These are phyloP conservation scores for Pyrrhia umbra DNA, from an alignment of 2,888 invertebrate genomes.

Conservation along the genomic window DNA sequence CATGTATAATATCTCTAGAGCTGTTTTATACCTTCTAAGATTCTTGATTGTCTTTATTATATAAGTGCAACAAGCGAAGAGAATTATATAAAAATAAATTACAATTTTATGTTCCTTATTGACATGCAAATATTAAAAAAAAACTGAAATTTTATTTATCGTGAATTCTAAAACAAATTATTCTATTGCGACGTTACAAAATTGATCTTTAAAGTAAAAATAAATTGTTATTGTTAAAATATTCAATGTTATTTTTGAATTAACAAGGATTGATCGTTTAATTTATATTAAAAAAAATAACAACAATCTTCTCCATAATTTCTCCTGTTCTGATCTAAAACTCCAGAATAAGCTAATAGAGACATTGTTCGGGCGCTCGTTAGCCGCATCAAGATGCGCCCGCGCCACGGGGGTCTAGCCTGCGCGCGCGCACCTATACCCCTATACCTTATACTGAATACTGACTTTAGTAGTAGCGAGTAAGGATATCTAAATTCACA, in stretches of 20 bases:
- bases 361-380: slow-evolving; percentile 88
- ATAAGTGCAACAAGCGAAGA: no score
- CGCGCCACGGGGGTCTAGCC: slow-evolving; percentile 80
- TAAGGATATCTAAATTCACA: slow-evolving; percentile 50
- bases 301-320: slow-evolving; percentile 59
- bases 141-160: no score
- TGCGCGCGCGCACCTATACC: slow-evolving; percentile 55
- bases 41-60: slow-evolving; percentile 28
- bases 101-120: no score
- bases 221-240: no score
- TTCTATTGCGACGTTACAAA: no score
- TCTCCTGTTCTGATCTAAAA: slow-evolving; percentile 71
- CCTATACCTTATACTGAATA: slow-evolving; percentile 35
- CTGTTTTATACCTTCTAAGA: slow-evolving; percentile 19
- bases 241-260: no score
- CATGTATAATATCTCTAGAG: slow-evolving; percentile 33
- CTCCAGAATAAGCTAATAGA: slow-evolving; percentile 88
- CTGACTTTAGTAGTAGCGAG: slow-evolving; percentile 25
- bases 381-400: slow-evolving; percentile 85
- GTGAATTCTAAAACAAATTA: no score
- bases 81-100: no score
- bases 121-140: no score
- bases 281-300: slow-evolving; percentile 8
- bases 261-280: no score
- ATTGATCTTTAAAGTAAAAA: no score